phyloP scores from a whole-genome alignment of 2,797 vertebrate species.

The Danionella dracula region DNA sequence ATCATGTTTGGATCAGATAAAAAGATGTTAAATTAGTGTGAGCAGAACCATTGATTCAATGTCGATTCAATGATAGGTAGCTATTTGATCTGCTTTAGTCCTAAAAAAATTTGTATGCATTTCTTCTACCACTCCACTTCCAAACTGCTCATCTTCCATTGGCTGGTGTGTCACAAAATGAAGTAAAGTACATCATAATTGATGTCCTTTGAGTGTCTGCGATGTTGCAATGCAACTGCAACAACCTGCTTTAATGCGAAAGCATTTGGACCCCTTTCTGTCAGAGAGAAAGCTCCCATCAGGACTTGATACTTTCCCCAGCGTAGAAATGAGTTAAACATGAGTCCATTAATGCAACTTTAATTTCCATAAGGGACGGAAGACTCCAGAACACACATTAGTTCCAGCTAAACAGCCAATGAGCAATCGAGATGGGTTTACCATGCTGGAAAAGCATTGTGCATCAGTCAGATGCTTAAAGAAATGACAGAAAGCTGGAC shows the following conservation, averaged over 20 bases:
- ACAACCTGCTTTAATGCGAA: conserved; percentile 46
- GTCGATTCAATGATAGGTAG: no score
- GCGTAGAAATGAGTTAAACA: conserved; percentile 2
- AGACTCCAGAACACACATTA: background rate
- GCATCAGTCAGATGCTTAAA: conserved; percentile 18
- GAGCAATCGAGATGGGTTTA: background rate
- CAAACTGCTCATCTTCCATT: conserved; percentile 29
- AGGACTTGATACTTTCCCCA: background rate
- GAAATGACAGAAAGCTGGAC: conserved; percentile 1
- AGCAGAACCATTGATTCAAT: no score
- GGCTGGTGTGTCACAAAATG: conserved; percentile 37
- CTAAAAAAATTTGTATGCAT: no score
- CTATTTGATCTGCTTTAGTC: no score
- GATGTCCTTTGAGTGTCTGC: conserved; percentile 62
- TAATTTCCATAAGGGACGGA: background rate
- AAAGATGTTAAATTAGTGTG: no score
- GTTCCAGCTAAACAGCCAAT: background rate
- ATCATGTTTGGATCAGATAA: no score
- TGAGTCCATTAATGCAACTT: conserved; percentile 3
- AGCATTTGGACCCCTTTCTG: conserved; percentile 48
- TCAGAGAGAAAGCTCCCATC: conserved; percentile 18
- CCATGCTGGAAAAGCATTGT: background rate
- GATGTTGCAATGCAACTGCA: conserved; percentile 51
- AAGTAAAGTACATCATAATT: conserved; percentile 32
- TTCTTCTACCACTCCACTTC: no score